Conservation (phyloP, 2,797 vertebrate genomes). For the Heliangelus exortis region DNA sequence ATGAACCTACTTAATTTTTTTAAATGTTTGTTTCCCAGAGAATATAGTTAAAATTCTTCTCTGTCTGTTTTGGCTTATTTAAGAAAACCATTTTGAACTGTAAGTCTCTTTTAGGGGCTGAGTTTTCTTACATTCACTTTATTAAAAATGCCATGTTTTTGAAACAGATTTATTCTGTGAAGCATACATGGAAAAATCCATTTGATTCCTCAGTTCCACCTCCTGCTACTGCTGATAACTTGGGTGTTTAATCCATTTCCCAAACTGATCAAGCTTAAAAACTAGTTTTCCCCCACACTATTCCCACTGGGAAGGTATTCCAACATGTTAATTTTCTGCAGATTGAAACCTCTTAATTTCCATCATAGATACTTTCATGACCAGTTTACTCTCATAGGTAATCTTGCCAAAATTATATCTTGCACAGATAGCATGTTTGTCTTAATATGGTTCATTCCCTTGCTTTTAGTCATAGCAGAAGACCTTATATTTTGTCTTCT, state of each 20-base stretch:
- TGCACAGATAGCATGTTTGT: neutral
- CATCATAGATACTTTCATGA: neutral
- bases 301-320: neutral
- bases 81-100: neutral
- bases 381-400: neutral
- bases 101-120: neutral
- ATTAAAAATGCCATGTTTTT: neutral
- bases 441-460: neutral
- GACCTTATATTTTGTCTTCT: neutral
- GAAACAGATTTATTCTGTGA: neutral
- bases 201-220: conserved; percentile 4
- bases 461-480: neutral
- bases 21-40: neutral
- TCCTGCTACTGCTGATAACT: neutral
- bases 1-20: neutral
- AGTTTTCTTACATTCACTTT: neutral
- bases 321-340: neutral
- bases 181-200: neutral
- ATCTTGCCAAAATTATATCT: neutral
- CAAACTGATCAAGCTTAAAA: neutral
- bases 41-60: neutral
- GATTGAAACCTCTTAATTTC: neutral
- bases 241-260: neutral
- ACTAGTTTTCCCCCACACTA: neutral
- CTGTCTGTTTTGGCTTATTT: neutral